Conservation (phyloP, 2,797 vertebrate genomes). For the Vultur gryphus region DNA sequence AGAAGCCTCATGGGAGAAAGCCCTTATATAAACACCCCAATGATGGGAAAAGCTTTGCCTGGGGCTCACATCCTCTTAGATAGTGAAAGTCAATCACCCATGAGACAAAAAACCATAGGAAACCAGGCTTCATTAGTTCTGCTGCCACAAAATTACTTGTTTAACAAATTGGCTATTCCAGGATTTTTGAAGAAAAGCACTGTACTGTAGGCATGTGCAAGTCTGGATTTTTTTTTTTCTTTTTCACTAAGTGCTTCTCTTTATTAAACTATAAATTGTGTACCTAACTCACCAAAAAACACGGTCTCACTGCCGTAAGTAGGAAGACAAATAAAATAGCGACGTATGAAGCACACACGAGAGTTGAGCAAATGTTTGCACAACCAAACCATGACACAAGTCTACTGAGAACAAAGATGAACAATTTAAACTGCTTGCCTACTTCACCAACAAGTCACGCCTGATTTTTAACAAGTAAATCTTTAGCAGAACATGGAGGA, state of each 20-base stretch:
- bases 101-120: conserved; percentile 59
- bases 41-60: conserved; percentile 63
- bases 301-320: not conserved
- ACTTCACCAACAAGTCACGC: not conserved
- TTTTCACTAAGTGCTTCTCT: not conserved
- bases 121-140: conserved; percentile 43
- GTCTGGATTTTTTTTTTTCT: not conserved
- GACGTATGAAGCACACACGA: not conserved
- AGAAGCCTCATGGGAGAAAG: conserved; percentile 57
- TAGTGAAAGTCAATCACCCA: conserved; percentile 60
- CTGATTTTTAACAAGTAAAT: not conserved
- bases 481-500: not conserved
- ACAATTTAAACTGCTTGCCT: not conserved
- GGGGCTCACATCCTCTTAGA: conserved; percentile 64
- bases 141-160: conserved; percentile 21
- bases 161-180: conserved; percentile 26
- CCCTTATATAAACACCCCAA: conserved; percentile 58
- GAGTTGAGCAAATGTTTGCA: not conserved
- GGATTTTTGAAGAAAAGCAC: not conserved
- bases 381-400: not conserved
- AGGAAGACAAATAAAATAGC: not conserved
- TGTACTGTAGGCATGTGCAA: not conserved
- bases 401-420: not conserved
- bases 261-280: not conserved
- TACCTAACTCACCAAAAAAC: not conserved